These are phyloP conservation scores for Scaptomyza graminum DNA, from an alignment of 1,140 invertebrate genomes.

Conservation along the genomic window DNA sequence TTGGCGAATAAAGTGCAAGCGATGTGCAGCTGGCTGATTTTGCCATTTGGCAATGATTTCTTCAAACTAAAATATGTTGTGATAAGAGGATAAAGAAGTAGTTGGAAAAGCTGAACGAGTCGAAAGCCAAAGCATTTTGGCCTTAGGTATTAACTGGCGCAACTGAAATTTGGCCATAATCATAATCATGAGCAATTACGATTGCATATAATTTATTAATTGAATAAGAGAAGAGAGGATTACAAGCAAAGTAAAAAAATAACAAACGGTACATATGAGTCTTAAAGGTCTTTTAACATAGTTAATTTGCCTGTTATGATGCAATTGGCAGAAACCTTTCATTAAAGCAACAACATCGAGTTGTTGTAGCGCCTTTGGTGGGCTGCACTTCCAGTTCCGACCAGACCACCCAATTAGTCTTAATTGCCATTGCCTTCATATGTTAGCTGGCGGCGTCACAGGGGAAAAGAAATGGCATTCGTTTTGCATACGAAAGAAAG, in stretches of 20 bases:
- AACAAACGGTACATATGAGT: neutral
- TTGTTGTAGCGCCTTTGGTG: slow-evolving; percentile 25
- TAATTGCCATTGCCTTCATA: slow-evolving; percentile 63
- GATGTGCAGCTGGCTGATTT: slow-evolving; percentile 60
- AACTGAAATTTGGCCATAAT: slow-evolving; percentile 27
- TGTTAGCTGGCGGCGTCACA: slow-evolving; percentile 37
- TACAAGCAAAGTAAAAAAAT: neutral
- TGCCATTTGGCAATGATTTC: slow-evolving; percentile 68
- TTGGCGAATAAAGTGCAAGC: slow-evolving; percentile 65
- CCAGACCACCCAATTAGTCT: slow-evolving; percentile 68
- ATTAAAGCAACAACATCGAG: slow-evolving; percentile 5
- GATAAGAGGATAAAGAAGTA: slow-evolving; percentile 17
- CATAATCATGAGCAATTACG: slow-evolving; percentile 10
- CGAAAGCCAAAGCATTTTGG: slow-evolving; percentile 13
- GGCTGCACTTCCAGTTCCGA: slow-evolving; percentile 56
- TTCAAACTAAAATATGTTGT: slow-evolving; percentile 53
- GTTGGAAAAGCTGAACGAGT: slow-evolving; percentile 2
- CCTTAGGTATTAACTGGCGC: slow-evolving; percentile 62
- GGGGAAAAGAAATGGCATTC: slow-evolving; percentile 36
- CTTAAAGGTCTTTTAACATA: neutral
- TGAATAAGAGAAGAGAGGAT: slow-evolving; percentile 3
- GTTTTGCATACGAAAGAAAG: slow-evolving; percentile 32
- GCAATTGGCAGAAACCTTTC: slow-evolving; percentile 44
- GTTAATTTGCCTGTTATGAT: slow-evolving; percentile 36
- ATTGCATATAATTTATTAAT: slow-evolving; percentile 23